Base-by-base conservation (phyloP, 2,113 vertebrate species). In the Siphamia tubifer region DNA sequence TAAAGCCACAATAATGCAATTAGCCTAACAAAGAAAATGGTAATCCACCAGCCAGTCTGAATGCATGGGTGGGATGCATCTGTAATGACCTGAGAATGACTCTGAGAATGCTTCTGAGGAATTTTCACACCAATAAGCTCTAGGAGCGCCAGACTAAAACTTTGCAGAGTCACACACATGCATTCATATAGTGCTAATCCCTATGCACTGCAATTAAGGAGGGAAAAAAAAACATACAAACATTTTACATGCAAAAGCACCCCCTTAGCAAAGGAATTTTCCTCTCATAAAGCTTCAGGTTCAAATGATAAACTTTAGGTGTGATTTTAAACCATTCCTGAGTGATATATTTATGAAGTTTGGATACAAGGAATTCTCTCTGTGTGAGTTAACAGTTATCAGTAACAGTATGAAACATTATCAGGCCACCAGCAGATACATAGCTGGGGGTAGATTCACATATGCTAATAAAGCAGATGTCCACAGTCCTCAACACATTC, bases 381-480 rank as follows among this genome's bases (percentile, higher is more conserved):
- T 9, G 5, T 32, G 20, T 61, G 52, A 53, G 62, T 65, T 75
- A 56, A 52, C 69, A 75, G 67, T 60, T 82, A 79, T 62, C 62
- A 60, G 48, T 31, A 5, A 63, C 31, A 55, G 35, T 64, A 58
- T 55, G 51, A 68, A 35, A 63, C 68, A 47, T 77, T 84, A 90
- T 90, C 86, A 89, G 90, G 87, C 89, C 89, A 87, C 90, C 91
- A 87, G 86, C 81, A 79, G 86, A 85, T 86, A 73, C 79, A 86
- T 78, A 73, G 87, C 66, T 75, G 84, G 86, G 80, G 85, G 87
- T 63, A 54, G 78, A 82, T 75, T 85, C 86, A 74, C 77, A 70
- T 86, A 92, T 91, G 91, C 87, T 90, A 93, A 93, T 91, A 84
- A 85, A 88, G 86, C 87, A 93, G 90, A 93, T 91, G 92, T 92